These are phyloP conservation scores for Pseudochaenichthys georgianus DNA, from an alignment of 2,797 vertebrate genomes.

Conservation along the genomic window DNA sequence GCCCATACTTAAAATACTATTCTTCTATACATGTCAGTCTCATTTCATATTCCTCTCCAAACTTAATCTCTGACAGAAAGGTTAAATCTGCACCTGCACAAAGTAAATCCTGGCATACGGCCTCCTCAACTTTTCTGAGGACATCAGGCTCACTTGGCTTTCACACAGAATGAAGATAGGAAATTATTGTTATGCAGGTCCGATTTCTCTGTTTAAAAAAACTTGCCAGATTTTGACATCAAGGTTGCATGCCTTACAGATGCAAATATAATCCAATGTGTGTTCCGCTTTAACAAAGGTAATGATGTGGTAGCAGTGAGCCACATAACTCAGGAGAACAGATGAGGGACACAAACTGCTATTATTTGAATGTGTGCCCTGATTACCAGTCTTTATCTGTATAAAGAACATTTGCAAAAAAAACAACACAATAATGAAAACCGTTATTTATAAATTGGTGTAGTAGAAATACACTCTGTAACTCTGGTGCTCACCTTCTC, in stretches of 20 bases:
- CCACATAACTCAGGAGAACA: neutral
- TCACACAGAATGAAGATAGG: neutral
- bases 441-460: neutral
- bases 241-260: neutral
- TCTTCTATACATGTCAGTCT: neutral
- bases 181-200: neutral
- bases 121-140: neutral
- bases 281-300: neutral
- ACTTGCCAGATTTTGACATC: conserved; percentile 1
- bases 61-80: neutral
- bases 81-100: conserved; percentile 22
- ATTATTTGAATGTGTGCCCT: conserved; percentile 15
- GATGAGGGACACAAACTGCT: conserved; percentile 1
- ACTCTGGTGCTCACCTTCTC: conserved; percentile 43
- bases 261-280: conserved; percentile 2
- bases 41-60: neutral
- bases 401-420: conserved; percentile 23
- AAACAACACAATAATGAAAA: conserved; percentile 3
- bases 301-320: neutral
- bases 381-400: conserved; percentile 32
- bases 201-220: neutral
- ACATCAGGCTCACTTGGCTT: neutral
- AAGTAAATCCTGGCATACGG: conserved; percentile 1
- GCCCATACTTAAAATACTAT: neutral
- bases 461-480: neutral